Base-by-base conservation (phyloP, 2,888 invertebrate species). In the Bombyx huttoni region DNA sequence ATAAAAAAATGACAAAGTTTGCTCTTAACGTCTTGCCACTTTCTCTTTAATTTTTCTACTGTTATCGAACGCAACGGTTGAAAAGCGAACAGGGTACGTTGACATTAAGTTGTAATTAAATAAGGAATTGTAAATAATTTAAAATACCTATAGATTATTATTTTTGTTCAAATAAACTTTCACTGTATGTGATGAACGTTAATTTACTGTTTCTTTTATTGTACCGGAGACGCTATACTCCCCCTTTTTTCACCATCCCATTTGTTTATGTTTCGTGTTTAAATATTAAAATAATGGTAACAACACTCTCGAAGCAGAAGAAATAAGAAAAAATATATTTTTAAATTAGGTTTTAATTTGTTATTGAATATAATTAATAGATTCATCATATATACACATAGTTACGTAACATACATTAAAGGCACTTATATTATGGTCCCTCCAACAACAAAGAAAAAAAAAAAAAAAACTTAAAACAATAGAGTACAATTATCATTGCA, bases 71-170 rank as follows among this genome's bases (percentile, higher is more conserved):
- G 74, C 87, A 87, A 86, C 87, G 75, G 84, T 87, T 87, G 87
- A 87, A 88, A 87, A 87, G 87, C 69, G 84, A 84, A 82, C 85
- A 86, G 87, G 87, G 84, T 86, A 84, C 80, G 75, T 85, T 77
- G 73, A 79, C 73, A 73, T 72, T 84, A 84, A 86, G 81, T 74
- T 78, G 65, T 81, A 77, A 69, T 59, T 84, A 40, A 24, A 40
- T 40, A 84, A 82, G 81, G 65, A 72, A 81, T 78, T 88, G 87
- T 87, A 87, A 80, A 86, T 88, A 87, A 80, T 82, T 83, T 83
- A 80, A 77, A 73, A 72, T 50, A 76, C 66, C 67, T 24, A 24
- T 24, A 24, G 78, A 80, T 84, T 78, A 85, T 73, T 85, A 86
- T 86, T 85, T 87, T 85, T 87, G 87, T 88, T 87, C 85, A 85